Evolutionary conservation across 2,888 invertebrate species (phyloP).

Genomic region (Caenorhabditis zanzibari): DNA sequence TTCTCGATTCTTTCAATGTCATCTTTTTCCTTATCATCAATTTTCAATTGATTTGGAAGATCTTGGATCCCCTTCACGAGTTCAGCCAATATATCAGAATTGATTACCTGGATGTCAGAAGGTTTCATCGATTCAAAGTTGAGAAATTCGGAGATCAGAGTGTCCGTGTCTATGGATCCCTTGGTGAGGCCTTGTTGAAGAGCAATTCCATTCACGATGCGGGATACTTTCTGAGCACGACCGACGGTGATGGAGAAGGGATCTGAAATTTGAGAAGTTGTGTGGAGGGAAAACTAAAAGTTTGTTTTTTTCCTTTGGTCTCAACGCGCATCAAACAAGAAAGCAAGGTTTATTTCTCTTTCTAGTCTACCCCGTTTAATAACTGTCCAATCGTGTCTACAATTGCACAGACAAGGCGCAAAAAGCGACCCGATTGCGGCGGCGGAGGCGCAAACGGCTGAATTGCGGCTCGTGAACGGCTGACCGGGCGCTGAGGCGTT

Average conservation of each 20-base stretch:
- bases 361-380: too few relatives aligned
- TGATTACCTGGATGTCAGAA: background rate
- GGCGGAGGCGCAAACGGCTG: too few relatives aligned
- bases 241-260: background rate
- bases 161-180: background rate
- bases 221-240: background rate
- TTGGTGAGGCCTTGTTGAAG: background rate
- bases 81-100: background rate
- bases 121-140: background rate
- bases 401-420: too few relatives aligned
- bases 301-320: too few relatives aligned
- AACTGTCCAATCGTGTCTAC: too few relatives aligned
- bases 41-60: background rate
- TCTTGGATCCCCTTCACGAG: background rate
- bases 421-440: too few relatives aligned
- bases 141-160: background rate
- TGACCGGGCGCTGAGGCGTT: too few relatives aligned
- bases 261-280: background rate
- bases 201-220: background rate
- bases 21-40: background rate
- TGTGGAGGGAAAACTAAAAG: too few relatives aligned
- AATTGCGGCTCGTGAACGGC: too few relatives aligned
- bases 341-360: too few relatives aligned
- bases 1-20: background rate
- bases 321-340: too few relatives aligned